Percentiles rank a stretch among this genome's conserved stretches.
These are phyloP conservation scores for Gnathonemus longibarbis DNA, from an alignment of 2,113 vertebrate species.

Conservation along the genomic window DNA sequence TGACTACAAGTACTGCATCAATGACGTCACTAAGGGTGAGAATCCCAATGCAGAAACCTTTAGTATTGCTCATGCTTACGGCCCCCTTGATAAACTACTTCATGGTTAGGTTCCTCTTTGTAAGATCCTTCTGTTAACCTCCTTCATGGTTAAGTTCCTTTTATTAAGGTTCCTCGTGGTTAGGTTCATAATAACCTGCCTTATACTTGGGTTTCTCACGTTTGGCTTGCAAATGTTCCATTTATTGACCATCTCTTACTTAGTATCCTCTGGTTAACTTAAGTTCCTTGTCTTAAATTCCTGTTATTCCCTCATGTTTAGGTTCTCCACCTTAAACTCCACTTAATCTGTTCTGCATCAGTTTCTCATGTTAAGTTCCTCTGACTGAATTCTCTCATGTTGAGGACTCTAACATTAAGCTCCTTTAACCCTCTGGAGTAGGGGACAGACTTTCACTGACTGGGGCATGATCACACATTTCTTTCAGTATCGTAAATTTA, in stretches of 20 bases:
- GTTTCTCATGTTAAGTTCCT: neutral
- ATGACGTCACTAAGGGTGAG: conserved; percentile 84
- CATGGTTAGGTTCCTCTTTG: neutral
- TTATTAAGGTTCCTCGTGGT: neutral
- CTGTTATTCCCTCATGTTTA: neutral
- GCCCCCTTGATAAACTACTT: neutral
- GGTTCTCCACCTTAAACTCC: neutral
- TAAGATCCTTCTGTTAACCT: neutral
- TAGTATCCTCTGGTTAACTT: neutral
- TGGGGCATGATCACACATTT: too few relatives aligned
- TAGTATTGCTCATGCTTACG: neutral
- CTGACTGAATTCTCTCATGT: neutral
- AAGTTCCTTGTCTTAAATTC: neutral
- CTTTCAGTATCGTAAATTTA: too few relatives aligned
- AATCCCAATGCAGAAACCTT: neutral
- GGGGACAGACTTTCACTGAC: too few relatives aligned
- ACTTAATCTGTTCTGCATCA: neutral
- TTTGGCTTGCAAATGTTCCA: neutral
- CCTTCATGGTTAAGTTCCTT: neutral
- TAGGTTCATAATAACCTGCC: neutral
- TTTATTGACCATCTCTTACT: neutral
- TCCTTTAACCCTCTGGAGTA: neutral
- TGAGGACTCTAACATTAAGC: neutral
- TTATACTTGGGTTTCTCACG: neutral
- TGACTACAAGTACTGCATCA: conserved; percentile 83